A percentile compares a stretch with the other conserved stretches of the same genome.
These are phyloP conservation scores for Garra rufa DNA, from an alignment of 2,113 vertebrate genomes.

Conservation along the genomic window DNA sequence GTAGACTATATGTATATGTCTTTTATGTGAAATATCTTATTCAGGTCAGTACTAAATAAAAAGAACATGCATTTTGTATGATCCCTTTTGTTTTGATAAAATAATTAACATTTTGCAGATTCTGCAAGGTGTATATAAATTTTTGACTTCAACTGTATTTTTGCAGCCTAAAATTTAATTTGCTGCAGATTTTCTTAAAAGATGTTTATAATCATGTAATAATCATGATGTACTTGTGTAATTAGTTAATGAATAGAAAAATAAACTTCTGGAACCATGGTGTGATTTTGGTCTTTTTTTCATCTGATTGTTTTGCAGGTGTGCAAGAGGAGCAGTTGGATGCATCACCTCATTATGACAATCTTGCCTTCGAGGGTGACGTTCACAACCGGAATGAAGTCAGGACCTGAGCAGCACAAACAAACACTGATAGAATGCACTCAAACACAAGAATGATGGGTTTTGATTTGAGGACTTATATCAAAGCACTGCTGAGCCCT, in stretches of 20 bases:
- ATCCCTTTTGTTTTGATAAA: too few relatives aligned
- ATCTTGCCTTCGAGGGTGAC: conserved; percentile 83
- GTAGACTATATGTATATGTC: too few relatives aligned
- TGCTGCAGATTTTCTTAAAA: not conserved
- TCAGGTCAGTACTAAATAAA: too few relatives aligned
- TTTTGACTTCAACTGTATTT: not conserved
- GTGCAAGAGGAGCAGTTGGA: conserved; percentile 62
- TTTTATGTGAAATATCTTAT: too few relatives aligned
- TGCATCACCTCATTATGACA: conserved; percentile 80
- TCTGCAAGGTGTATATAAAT: too few relatives aligned
- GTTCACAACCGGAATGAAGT: conserved; percentile 20
- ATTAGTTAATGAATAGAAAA: not conserved
- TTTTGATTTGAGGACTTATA: not conserved
- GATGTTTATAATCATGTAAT: too few relatives aligned
- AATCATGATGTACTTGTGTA: not conserved
- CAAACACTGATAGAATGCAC: conserved; percentile 14
- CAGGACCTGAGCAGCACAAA: conserved; percentile 30
- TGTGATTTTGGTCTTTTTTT: not conserved
- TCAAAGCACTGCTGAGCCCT: conserved; percentile 25
- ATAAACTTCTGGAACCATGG: not conserved
- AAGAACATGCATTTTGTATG: too few relatives aligned
- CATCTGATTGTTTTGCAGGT: conserved; percentile 45
- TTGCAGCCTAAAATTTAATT: not conserved
- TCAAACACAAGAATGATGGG: not conserved
- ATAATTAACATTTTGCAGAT: too few relatives aligned